Base-by-base conservation (phyloP, 2,888 invertebrate genomes). In the Brassicogethes aeneus region DNA sequence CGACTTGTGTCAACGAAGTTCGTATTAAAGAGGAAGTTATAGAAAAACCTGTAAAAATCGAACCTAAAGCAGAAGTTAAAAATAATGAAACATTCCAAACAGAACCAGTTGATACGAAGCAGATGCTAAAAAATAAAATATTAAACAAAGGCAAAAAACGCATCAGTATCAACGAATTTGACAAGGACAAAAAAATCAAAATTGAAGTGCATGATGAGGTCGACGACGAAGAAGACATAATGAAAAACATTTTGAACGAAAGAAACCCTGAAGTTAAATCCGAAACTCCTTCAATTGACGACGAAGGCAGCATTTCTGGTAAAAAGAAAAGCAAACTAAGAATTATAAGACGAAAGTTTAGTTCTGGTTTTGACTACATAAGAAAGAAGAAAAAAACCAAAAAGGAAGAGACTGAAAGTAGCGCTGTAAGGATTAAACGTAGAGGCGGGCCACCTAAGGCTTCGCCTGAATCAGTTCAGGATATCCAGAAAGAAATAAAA, bases 291-390 rank as follows among this genome's bases (percentile, higher is more conserved):
- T 68, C 62, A 33, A 48, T 63, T 13, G 61, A 61, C 39, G 64
- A 66, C n/a, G 48, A 44, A 15, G 51, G 54, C 12, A 52, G 55
- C 41, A 41, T 52, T 12, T 50, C 51, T 3, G 53, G 50, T 10
- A 54, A 48, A 44, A 72, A 73, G 42, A 73, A 77, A 23, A 71
- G 77, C 13, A 80, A 79, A 55, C 71, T 80, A 41, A 70, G 81
- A 30, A 79, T 78, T 51, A 77, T 79, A n/a, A 69, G 85, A 54
- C 71, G 85, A 50, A 86, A 85, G 69, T 80, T 85, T 59, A 83
- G 84, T 56, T 86, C 85, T 10, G 87, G 87, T 3, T 91, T 91
- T 64, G 91, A 91, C 71, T 91, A 91, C 51, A 87, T 91, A 45
- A 73, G 89, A 23, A 91, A 91, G 60, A 90, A 89, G 71, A 91